A percentile compares a stretch with the other conserved stretches of the same genome.
Evolutionary conservation across 1,140 invertebrate species (phyloP).

Genomic region (Anoplolepis gracilipes): DNA sequence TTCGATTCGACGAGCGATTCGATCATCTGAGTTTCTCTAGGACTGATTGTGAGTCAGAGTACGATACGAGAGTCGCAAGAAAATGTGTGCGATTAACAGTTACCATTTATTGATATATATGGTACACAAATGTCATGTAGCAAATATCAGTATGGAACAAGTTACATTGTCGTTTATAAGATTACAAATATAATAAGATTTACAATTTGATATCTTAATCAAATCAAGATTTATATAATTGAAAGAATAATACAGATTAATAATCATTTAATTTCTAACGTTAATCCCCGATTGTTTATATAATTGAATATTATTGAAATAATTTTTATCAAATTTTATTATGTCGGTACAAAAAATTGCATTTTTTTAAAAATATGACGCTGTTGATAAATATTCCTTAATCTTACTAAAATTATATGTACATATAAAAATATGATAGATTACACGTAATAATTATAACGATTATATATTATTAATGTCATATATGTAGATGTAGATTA

Average conservation of each 20-base stretch:
- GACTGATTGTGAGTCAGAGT: background rate
- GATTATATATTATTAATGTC: background rate
- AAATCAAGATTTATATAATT: background rate
- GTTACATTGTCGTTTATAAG: conserved; percentile 13
- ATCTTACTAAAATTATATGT: background rate
- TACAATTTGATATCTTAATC: background rate
- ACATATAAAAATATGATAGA: background rate
- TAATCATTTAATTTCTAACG: too few relatives aligned
- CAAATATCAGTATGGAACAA: conserved; percentile 11
- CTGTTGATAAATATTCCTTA: background rate
- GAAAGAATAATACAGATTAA: background rate
- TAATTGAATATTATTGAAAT: background rate
- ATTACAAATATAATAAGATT: too few relatives aligned
- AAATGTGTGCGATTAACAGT: conserved; percentile 44
- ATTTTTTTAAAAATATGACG: background rate
- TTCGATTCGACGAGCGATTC: conserved; percentile 42
- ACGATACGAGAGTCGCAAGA: conserved; percentile 19
- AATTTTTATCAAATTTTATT: background rate
- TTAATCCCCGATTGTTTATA: background rate
- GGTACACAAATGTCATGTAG: background rate
- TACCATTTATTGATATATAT: conserved; percentile 35
- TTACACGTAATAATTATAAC: background rate
- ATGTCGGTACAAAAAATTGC: background rate
- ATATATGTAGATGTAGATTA: conserved; percentile 1
- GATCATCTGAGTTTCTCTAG: conserved; percentile 37